phyloP scores from a whole-genome alignment of 2,888 invertebrate genomes.

The Apotomis betuletana region DNA sequence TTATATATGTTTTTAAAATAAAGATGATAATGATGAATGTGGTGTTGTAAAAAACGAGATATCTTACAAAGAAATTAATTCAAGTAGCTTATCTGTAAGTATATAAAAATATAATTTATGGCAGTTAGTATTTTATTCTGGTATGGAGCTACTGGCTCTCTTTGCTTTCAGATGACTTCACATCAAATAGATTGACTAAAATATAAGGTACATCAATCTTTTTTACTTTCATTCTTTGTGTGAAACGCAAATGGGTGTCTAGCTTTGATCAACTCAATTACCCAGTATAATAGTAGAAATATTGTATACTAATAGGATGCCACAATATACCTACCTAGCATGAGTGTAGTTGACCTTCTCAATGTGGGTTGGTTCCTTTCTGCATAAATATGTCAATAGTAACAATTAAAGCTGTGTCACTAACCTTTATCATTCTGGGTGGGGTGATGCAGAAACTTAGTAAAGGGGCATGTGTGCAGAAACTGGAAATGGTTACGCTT shows the following conservation, averaged over 20 bases:
- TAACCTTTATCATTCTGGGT: slow-evolving; percentile 64
- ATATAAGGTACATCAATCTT: not conserved
- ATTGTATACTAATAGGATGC: too few species aligned
- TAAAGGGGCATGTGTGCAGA: slow-evolving; percentile 70
- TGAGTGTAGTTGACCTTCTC: too few species aligned
- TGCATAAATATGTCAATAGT: too few species aligned
- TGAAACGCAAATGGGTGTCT: not conserved
- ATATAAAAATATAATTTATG: not conserved
- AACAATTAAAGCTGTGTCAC: slow-evolving; percentile 5
- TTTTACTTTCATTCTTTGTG: not conserved
- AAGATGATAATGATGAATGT: not conserved
- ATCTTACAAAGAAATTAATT: too few species aligned
- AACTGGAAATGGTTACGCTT: slow-evolving; percentile 71
- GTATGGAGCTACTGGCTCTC: too few species aligned
- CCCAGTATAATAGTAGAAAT: not conserved
- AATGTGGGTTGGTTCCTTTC: too few species aligned
- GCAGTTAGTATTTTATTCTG: too few species aligned
- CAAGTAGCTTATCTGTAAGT: not conserved
- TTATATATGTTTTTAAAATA: not conserved
- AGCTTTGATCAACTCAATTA: not conserved
- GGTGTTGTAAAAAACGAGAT: too few species aligned
- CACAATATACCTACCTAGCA: too few species aligned
- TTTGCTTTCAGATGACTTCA: not conserved
- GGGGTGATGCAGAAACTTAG: slow-evolving; percentile 69
- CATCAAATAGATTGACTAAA: too few species aligned